Base-by-base conservation (phyloP, 2,888 invertebrate genomes). In the Rhimphoctona megacephalus region DNA sequence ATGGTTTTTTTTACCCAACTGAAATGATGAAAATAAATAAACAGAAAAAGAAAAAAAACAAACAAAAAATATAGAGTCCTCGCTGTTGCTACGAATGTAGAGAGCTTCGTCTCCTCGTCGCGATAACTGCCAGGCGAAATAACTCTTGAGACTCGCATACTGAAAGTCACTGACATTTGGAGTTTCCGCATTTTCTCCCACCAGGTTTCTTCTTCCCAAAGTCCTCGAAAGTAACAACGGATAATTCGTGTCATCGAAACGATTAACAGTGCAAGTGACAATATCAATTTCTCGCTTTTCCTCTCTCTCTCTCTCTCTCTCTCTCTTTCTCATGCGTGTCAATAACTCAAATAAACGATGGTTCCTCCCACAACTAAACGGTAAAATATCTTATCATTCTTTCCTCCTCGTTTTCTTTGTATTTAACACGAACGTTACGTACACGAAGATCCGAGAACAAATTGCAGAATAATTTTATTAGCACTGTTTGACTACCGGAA, bases 111-210 rank as follows among this genome's bases (percentile, higher is more conserved):
- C 52, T 72, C 72, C 36, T 52, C 52, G 49, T 72, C n/a, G 33
- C 72, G 72, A 33, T 9, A 36, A 52, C 52, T 49, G 52, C 5
- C 66, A 67, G n/a, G 46, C 46, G 25, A 33, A n/a, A 72, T 33
- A 72, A 36, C 72, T 52, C n/a, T 33, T n/a, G 49, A 72, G 52
- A n/a, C 52, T 72, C 52, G 72, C 52, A 52, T 36, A 22, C 72
- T 11, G 52, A 72, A 72, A 72, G 72, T 52, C 49, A 70, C 46
- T 70, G 49, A 70, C 70, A 70, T 70, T 70, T 30, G 30, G 70
- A 70, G 19, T 46, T 46, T 46, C 46, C 70, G 70, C 46, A 30
- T 30, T 25, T 70, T 70, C 70, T 70, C 70, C 70, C 70, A 49
- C 70, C 70, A 70, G 17, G 61, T 30, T 17, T 30, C 70, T 19